Evolutionary conservation across 64 coral and sea anemone genomes (phyloP).

Genomic region (Porites lutea): DNA sequence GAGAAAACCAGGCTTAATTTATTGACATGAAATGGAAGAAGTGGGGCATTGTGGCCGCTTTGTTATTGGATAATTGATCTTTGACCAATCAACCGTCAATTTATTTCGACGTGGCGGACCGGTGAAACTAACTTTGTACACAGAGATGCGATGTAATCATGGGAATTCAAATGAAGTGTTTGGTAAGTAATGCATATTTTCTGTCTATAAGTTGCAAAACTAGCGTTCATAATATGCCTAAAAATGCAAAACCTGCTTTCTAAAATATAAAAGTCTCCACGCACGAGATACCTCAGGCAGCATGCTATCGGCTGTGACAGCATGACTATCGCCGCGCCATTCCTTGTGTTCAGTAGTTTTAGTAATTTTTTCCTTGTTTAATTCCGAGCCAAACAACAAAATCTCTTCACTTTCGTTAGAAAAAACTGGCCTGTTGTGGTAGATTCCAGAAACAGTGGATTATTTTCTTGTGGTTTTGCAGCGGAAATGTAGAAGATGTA

Average conservation of each 20-base stretch:
- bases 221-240: neutral
- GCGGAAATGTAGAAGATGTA: neutral
- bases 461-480: neutral
- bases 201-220: neutral
- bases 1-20: neutral
- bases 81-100: conserved; percentile 21
- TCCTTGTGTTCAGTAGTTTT: neutral
- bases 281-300: neutral
- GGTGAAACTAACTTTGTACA: neutral
- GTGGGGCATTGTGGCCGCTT: neutral
- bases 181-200: conserved; percentile 19
- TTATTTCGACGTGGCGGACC: neutral
- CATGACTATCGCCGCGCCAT: neutral
- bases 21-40: conserved; percentile 1
- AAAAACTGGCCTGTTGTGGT: neutral
- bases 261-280: neutral
- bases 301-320: neutral
- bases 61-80: conserved; percentile 46
- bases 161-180: neutral
- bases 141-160: neutral
- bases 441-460: neutral
- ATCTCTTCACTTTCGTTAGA: neutral
- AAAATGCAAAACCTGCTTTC: neutral
- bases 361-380: neutral
- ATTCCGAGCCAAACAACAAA: neutral